Evolutionary conservation across 2,797 vertebrate species (phyloP).

Genomic region (Morus bassanus): DNA sequence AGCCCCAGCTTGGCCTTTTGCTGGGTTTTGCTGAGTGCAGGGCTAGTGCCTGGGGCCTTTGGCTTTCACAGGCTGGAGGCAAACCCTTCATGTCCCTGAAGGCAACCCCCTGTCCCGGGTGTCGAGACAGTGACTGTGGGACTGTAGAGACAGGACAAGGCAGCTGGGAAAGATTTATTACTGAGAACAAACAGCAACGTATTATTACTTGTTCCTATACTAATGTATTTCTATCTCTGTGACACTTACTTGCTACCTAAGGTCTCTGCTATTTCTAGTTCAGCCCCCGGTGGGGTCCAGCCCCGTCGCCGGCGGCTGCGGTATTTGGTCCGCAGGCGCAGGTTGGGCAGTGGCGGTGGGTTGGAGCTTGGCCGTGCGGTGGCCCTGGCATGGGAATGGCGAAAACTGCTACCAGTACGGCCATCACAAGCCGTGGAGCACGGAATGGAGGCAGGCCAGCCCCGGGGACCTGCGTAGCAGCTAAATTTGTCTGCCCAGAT

Average conservation of each 20-base stretch:
- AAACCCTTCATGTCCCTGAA: background rate
- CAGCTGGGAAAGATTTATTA: background rate
- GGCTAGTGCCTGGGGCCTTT: background rate
- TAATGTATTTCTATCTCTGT: background rate
- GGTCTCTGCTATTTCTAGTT: background rate
- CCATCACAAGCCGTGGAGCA: accelerated
- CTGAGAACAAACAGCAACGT: background rate
- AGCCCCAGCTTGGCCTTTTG: background rate
- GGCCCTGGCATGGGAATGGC: background rate
- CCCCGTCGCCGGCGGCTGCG: too few species aligned
- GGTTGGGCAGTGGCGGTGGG: background rate
- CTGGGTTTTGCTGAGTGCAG: background rate
- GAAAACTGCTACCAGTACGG: background rate
- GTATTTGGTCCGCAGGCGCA: background rate
- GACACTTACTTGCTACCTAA: too few species aligned
- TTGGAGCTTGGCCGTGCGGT: background rate
- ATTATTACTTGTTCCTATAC: background rate
- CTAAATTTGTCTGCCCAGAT: background rate
- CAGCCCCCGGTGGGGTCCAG: background rate
- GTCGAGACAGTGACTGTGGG: background rate
- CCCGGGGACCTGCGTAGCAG: background rate
- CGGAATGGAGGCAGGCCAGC: background rate
- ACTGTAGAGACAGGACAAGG: too few species aligned
- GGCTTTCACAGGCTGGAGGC: background rate
- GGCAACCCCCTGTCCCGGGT: background rate